A percentile compares a stretch with the other conserved stretches of the same genome.
These are phyloP conservation scores for Mantis religiosa DNA, from an alignment of 2,888 invertebrate genomes.

Conservation along the genomic window DNA sequence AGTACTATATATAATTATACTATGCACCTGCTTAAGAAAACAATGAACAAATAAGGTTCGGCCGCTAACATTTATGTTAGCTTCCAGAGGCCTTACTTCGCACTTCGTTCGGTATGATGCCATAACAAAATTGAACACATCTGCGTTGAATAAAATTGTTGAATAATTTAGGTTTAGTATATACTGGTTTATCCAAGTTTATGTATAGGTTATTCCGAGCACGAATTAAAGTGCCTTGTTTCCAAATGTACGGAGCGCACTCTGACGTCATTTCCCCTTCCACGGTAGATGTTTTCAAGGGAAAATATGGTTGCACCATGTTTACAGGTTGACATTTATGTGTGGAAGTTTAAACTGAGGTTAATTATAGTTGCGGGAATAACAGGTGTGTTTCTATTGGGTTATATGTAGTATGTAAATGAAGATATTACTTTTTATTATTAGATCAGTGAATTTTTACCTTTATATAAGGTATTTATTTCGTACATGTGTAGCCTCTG, in stretches of 20 bases:
- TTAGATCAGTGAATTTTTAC: neutral
- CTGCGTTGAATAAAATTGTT: too few relatives aligned
- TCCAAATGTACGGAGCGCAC: neutral
- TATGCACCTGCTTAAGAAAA: too few relatives aligned
- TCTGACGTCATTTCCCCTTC: neutral
- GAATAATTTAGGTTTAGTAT: too few relatives aligned
- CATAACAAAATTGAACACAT: too few relatives aligned
- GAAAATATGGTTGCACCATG: constrained; percentile 22
- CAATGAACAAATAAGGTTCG: too few relatives aligned
- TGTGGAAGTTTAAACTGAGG: constrained; percentile 9
- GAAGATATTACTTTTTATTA: neutral
- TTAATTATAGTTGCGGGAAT: constrained; percentile 15
- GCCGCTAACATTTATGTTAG: too few relatives aligned
- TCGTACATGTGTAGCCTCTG: neutral
- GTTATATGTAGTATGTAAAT: neutral
- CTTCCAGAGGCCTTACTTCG: too few relatives aligned
- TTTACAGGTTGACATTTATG: constrained; percentile 13
- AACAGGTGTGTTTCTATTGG: neutral
- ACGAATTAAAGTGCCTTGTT: neutral
- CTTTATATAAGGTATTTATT: neutral
- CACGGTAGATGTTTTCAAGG: neutral
- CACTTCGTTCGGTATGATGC: too few relatives aligned
- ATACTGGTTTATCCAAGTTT: too few relatives aligned
- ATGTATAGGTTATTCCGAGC: neutral
- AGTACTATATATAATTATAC: too few relatives aligned